These are phyloP conservation scores for Phoxinus dragarum DNA, from an alignment of 2,797 vertebrate species.

Conservation along the genomic window DNA sequence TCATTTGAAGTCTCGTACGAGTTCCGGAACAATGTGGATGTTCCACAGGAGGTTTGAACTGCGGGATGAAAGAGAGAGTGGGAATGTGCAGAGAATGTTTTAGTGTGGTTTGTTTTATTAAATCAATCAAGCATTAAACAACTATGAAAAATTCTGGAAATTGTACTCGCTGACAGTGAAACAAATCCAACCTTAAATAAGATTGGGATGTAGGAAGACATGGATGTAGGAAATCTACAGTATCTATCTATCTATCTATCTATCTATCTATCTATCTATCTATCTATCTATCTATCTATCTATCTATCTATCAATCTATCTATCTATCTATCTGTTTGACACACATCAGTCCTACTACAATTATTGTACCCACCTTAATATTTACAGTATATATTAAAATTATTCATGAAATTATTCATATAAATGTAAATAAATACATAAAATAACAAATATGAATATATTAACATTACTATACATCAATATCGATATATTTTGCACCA, in stretches of 20 bases:
- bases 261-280: too few species aligned
- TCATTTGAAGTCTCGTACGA: conserved; percentile 92
- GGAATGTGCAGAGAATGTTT: conserved; percentile 10
- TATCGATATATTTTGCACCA: not conserved
- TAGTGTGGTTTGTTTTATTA: not conserved
- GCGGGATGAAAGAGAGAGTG: conserved; percentile 43
- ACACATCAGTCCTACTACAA: not conserved
- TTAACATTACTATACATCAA: not conserved
- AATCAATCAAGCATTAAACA: conserved; percentile 36
- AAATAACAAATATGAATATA: not conserved
- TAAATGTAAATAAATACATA: not conserved
- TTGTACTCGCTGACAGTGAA: not conserved
- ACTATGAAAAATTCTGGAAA: not conserved
- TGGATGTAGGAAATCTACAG: not conserved
- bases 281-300: too few species aligned
- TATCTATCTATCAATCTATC: too few species aligned
- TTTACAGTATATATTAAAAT: not conserved
- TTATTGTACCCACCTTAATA: not conserved
- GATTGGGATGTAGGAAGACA: not conserved
- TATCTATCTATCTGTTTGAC: too few species aligned
- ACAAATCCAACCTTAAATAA: conserved; percentile 3
- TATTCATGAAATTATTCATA: not conserved
- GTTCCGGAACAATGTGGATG: conserved; percentile 95
- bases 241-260: too few species aligned
- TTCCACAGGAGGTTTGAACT: conserved; percentile 92